Evolutionary conservation across 1,140 invertebrate species (phyloP).

Genomic region (Brachionus sp.): DNA sequence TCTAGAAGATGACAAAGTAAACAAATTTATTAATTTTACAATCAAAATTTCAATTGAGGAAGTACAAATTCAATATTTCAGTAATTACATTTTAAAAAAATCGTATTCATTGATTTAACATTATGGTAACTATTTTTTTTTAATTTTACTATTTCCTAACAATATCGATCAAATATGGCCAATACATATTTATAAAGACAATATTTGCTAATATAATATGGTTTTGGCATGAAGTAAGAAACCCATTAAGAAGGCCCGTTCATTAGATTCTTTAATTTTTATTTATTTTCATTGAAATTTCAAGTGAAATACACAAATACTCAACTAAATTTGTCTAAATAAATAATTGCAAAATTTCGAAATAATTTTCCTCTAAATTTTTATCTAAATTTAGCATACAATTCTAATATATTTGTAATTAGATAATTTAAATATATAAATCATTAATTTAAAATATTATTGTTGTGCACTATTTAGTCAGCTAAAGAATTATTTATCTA

Average conservation of each 20-base stretch:
- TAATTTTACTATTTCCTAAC: neutral
- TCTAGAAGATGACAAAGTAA: neutral
- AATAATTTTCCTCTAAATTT: constrained; percentile 1
- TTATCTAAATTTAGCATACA: neutral
- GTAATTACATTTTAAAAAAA: neutral
- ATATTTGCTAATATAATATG: neutral
- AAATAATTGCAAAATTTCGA: neutral
- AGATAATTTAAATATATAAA: constrained; percentile 13
- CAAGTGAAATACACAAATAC: neutral
- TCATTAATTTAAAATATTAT: constrained; percentile 13
- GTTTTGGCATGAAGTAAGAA: neutral
- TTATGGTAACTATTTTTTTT: neutral
- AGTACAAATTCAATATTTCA: neutral
- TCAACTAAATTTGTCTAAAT: neutral
- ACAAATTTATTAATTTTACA: neutral
- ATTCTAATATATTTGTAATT: constrained; percentile 6
- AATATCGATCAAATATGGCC: neutral
- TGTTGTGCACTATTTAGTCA: neutral
- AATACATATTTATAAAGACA: neutral
- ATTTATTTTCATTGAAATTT: neutral
- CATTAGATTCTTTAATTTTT: constrained; percentile 5
- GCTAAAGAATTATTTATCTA: neutral
- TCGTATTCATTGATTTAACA: neutral
- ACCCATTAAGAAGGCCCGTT: neutral
- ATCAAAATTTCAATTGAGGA: neutral